Percentiles rank a stretch among this genome's conserved stretches.
These are phyloP conservation scores for Rhinella marina DNA, from an alignment of 2,797 vertebrate species.

Conservation along the genomic window DNA sequence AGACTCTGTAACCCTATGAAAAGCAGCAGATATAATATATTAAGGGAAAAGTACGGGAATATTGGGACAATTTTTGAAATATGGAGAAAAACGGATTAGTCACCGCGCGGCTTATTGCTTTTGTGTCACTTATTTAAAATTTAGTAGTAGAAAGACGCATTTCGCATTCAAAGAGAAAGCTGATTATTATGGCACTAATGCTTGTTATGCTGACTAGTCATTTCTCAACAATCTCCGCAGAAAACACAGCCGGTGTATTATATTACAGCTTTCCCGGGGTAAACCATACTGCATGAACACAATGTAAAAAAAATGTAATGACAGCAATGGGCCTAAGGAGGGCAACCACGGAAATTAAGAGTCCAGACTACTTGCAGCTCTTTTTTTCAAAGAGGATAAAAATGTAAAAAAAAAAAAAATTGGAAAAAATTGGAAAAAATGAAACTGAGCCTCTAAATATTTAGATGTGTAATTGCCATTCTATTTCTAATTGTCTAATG, in stretches of 20 bases:
- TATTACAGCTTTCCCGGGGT: slow-evolving; percentile 34
- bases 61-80: slow-evolving; percentile 28
- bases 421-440: too few species aligned
- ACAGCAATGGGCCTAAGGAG: not conserved
- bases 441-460: too few species aligned
- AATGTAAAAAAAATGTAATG: not conserved
- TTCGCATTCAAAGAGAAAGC: slow-evolving; percentile 29
- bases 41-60: slow-evolving; percentile 20
- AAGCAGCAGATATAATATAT: slow-evolving; percentile 31
- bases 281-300: slow-evolving; percentile 15
- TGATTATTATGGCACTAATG: slow-evolving; percentile 31
- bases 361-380: not conserved
- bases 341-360: not conserved
- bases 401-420: not conserved
- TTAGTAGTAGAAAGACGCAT: slow-evolving; percentile 37
- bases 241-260: not conserved
- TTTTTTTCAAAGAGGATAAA: not conserved
- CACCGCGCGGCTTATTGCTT: slow-evolving; percentile 24
- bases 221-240: slow-evolving; percentile 30
- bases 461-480: too few species aligned
- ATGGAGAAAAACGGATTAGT: slow-evolving; percentile 50
- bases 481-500: too few species aligned
- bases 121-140: slow-evolving; percentile 55
- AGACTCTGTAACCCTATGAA: slow-evolving; percentile 24
- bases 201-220: slow-evolving; percentile 44